Conservation (phyloP, 2,888 invertebrate genomes). For the Smittia aterrima region DNA sequence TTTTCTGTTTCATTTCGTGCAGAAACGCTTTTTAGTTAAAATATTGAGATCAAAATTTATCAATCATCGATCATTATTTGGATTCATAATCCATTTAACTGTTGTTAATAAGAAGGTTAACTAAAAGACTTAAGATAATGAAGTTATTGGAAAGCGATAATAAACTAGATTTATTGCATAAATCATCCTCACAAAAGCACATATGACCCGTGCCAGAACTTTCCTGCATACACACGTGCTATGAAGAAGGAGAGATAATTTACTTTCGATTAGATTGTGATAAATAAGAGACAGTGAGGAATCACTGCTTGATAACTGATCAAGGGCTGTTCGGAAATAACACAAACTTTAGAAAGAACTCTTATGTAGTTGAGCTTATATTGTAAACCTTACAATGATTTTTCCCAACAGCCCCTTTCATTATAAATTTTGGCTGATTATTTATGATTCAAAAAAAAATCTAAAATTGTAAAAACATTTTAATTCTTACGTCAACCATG, state of each 20-base stretch:
- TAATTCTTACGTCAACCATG: constrained; percentile 72
- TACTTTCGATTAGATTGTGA: too few relatives aligned
- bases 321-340: too few relatives aligned
- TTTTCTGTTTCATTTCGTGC: too few relatives aligned
- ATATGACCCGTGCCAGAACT: constrained; percentile 96
- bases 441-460: too few relatives aligned
- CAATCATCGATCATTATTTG: background rate
- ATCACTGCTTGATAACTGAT: too few relatives aligned
- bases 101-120: constrained; percentile 14
- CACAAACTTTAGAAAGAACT: background rate
- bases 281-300: too few relatives aligned
- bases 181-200: constrained; percentile 98
- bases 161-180: constrained; percentile 68
- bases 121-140: constrained; percentile 26
- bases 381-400: too few relatives aligned
- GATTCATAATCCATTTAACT: constrained; percentile 13
- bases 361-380: too few relatives aligned
- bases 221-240: constrained; percentile 97
- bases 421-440: too few relatives aligned
- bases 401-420: too few relatives aligned
- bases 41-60: constrained; percentile 13
- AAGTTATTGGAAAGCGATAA: constrained; percentile 26
- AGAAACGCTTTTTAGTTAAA: too few relatives aligned
- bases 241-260: constrained; percentile 44
- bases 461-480: background rate